Evolutionary conservation across 1,140 invertebrate genomes (phyloP), one percentile per base, ranked within the genome.

Genomic region (Nephila pilipes): DNA sequence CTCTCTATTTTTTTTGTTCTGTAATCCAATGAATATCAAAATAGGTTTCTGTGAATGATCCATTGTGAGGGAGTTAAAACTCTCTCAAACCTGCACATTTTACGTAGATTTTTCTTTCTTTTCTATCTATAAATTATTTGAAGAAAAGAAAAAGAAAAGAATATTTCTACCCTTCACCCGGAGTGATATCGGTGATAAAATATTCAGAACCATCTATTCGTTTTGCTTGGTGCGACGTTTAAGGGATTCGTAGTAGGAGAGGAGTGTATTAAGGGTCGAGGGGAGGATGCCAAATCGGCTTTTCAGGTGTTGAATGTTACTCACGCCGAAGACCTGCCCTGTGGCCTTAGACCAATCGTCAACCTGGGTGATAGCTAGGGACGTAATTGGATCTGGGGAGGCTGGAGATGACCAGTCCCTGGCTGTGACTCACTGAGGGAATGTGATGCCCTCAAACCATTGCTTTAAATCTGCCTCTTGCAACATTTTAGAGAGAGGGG

Each of bases 321-420:
- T 89, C 87, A 89, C 87, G 65, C 63, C 46, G 46, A 18, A 55
- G 25, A 60, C 79, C 79, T 81, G 89, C 75, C 89, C 75, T 60
- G 38, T 90, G 79, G 89, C 89, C 65, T 75, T 55, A 89, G 87
- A 89, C 87, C 87, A 89, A 87, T 87, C 85, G 55, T 87, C 85
- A 38, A 57, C 12, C 55, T 36, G 54, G 79, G 89, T 65, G 32
- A 55, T 55, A 89, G 87, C 87, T 54, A 75, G 87, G 54, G 65
- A 75, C 65, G 79, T 90, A 90, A 90, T 90, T 90, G 89, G 89
- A 90, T 90, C 89, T 38, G 79, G 89, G 75, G 79, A 90, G 79
- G 89, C 79, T 81, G 79, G 79, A 90, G 79, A 83, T 90, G 89
- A 90, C 89, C 89, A 90, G 60, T 90, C 54, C 36, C 36, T 10